These are phyloP conservation scores for Gymnoscelis rufifasciata DNA, from an alignment of 2,888 invertebrate genomes.

Conservation along the genomic window DNA sequence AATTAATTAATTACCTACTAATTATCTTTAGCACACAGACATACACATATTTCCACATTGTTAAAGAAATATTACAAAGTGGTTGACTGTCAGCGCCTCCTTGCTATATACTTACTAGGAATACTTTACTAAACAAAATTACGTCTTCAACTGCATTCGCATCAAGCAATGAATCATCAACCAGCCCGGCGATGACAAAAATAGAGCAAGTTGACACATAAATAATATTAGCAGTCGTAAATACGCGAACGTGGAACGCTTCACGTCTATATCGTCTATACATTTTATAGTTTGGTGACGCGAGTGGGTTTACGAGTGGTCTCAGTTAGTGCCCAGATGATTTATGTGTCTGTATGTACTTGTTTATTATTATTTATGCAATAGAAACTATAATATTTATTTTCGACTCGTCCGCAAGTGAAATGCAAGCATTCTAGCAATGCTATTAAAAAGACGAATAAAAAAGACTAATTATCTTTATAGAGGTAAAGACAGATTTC, in stretches of 20 bases:
- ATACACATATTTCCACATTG: too few relatives aligned
- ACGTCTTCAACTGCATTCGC: conserved; percentile 53
- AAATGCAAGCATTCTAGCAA: too few relatives aligned
- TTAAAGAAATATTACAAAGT: too few relatives aligned
- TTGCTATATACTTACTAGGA: too few relatives aligned
- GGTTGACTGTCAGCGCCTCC: too few relatives aligned
- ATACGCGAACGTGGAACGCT: conserved; percentile 36
- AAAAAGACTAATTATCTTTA: too few relatives aligned
- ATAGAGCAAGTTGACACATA: conserved; percentile 75
- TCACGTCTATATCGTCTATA: conserved; percentile 26
- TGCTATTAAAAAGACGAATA: too few relatives aligned
- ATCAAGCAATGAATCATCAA: conserved; percentile 60
- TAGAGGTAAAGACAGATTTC: too few relatives aligned
- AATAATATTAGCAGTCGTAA: conserved; percentile 69
- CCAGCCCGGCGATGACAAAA: conserved; percentile 49
- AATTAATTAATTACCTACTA: too few relatives aligned
- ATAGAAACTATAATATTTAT: background rate
- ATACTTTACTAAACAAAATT: background rate
- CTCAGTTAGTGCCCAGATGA: background rate
- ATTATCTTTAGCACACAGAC: too few relatives aligned
- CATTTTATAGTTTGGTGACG: conserved; percentile 24
- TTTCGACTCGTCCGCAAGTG: too few relatives aligned
- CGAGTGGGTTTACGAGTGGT: conserved; percentile 18
- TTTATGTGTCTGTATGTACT: background rate
- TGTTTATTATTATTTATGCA: background rate